These are phyloP conservation scores for Paraescarpia echinospica DNA, from an alignment of 1,140 invertebrate genomes.

Conservation along the genomic window DNA sequence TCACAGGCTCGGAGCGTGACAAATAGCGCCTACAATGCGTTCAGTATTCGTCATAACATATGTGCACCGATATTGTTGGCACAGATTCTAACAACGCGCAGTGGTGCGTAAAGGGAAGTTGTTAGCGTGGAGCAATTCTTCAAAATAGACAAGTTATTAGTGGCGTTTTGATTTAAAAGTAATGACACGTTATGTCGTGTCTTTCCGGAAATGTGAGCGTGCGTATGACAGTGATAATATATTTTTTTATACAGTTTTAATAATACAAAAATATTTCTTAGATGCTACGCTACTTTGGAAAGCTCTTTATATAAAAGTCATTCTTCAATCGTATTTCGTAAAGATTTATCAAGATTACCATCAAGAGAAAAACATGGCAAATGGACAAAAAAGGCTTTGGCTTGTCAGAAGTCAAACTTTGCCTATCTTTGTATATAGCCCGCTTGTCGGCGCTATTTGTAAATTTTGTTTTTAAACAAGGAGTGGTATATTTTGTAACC, in stretches of 20 bases:
- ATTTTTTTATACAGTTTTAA: too few species aligned
- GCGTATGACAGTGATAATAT: background rate
- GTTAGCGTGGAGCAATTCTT: background rate
- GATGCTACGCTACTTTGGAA: too few species aligned
- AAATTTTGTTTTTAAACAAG: too few species aligned
- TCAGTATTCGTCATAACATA: background rate
- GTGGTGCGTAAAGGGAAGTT: background rate
- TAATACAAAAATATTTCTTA: too few species aligned
- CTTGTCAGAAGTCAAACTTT: too few species aligned
- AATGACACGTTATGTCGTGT: background rate
- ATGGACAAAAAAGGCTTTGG: too few species aligned
- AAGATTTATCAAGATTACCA: too few species aligned
- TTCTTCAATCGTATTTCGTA: too few species aligned
- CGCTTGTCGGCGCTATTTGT: too few species aligned
- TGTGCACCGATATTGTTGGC: background rate
- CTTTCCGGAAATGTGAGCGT: background rate
- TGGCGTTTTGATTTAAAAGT: background rate
- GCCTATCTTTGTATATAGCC: too few species aligned
- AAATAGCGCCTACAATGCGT: background rate
- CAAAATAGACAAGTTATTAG: background rate
- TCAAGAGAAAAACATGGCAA: too few species aligned
- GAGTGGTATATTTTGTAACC: background rate
- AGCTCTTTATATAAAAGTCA: too few species aligned
- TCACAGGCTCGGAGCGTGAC: background rate
- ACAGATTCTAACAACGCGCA: background rate